Evolutionary conservation across 2,888 invertebrate genomes (phyloP).

Genomic region (Emmelina monodactyla): DNA sequence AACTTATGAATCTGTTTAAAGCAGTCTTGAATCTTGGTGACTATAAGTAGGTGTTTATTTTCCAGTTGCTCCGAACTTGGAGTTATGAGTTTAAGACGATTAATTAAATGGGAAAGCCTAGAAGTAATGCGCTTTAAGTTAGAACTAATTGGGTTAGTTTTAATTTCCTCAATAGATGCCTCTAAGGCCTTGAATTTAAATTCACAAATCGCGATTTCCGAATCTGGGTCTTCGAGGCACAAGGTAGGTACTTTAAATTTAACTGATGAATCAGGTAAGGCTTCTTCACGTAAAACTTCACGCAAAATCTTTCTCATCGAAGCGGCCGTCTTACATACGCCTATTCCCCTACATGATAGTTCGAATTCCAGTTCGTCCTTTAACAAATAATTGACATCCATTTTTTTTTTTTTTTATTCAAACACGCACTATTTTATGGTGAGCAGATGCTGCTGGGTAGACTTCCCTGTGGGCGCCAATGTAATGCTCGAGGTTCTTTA

Average conservation of each 20-base stretch:
- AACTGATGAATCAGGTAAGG: not conserved
- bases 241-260: not conserved
- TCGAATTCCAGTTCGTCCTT: constrained; percentile 6
- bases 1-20: not conserved
- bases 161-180: not conserved
- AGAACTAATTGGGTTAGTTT: not conserved
- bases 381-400: constrained; percentile 3
- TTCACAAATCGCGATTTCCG: not conserved
- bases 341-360: constrained; percentile 2
- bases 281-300: constrained; percentile 2
- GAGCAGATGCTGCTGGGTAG: too few species aligned
- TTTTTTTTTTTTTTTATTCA: constrained; percentile 3
- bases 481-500: too few species aligned
- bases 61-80: too few species aligned
- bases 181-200: not conserved
- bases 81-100: constrained; percentile 2
- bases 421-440: too few species aligned
- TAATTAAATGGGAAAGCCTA: constrained; percentile 3
- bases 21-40: too few species aligned
- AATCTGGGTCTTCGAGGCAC: not conserved
- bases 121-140: not conserved
- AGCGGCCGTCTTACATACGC: not conserved
- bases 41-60: too few species aligned
- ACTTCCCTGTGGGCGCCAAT: too few species aligned
- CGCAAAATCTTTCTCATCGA: constrained; percentile 2